Conservation (phyloP, 2,888 invertebrate species). For the Antheraea assamensis region DNA sequence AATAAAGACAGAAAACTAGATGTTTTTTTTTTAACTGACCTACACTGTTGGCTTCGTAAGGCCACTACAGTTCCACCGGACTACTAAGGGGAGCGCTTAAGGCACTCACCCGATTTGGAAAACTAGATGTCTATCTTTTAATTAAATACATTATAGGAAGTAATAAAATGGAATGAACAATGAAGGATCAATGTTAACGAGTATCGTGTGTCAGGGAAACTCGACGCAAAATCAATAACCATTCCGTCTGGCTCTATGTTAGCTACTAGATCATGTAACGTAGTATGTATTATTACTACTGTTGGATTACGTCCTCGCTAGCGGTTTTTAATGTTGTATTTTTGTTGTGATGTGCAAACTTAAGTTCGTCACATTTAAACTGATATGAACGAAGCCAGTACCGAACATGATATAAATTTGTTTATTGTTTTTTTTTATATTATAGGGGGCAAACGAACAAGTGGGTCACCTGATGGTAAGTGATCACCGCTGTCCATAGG, state of each 20-base stretch:
- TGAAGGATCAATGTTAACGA: neutral
- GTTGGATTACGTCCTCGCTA: neutral
- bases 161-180: neutral
- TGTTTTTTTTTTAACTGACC: neutral
- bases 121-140: neutral
- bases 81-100: too few species aligned
- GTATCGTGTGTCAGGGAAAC: constrained; percentile 34
- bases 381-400: too few species aligned
- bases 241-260: neutral
- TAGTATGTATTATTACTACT: neutral
- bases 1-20: too few species aligned
- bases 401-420: too few species aligned
- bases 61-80: too few species aligned
- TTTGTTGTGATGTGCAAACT: neutral
- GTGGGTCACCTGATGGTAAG: too few species aligned
- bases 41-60: too few species aligned
- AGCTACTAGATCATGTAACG: neutral
- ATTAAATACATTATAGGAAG: neutral
- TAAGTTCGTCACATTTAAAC: neutral
- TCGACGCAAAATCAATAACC: constrained; percentile 38
- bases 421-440: too few species aligned
- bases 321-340: neutral
- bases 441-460: too few species aligned
- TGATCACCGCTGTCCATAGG: too few species aligned
- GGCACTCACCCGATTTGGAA: too few species aligned